Evolutionary conservation across 2,797 vertebrate genomes (phyloP).

Genomic region (Leontocebus nigricollis): DNA sequence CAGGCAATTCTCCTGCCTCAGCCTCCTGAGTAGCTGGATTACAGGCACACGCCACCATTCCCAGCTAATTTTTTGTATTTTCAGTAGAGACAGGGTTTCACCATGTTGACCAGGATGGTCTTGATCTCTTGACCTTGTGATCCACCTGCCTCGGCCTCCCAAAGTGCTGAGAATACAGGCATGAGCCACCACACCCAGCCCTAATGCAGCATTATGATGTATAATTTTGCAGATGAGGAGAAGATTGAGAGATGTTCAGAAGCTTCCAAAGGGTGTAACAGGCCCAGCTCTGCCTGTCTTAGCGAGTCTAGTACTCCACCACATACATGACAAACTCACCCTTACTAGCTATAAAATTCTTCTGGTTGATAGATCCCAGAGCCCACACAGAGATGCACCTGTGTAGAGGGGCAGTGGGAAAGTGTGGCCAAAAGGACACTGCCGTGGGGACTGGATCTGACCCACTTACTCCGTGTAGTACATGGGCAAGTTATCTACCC

Average conservation of each 20-base stretch:
- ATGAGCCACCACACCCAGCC: too few species aligned
- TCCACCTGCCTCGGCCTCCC: too few species aligned
- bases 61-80: too few species aligned
- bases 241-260: constrained; percentile 22
- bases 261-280: not conserved
- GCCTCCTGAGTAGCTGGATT: too few species aligned
- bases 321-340: not conserved
- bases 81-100: too few species aligned
- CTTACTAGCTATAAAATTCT: not conserved
- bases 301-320: not conserved
- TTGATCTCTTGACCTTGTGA: too few species aligned
- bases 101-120: too few species aligned
- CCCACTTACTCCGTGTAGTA: not conserved
- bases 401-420: not conserved
- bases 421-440: not conserved
- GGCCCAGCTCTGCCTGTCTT: not conserved
- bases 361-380: not conserved
- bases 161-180: too few species aligned
- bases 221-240: not conserved
- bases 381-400: not conserved
- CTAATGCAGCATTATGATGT: not conserved
- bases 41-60: too few species aligned
- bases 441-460: not conserved
- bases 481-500: not conserved
- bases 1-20: too few species aligned